A percentile compares a stretch with the other conserved stretches of the same genome.
Conservation (phyloP, 2,113 vertebrate genomes). For the Alces alces region DNA sequence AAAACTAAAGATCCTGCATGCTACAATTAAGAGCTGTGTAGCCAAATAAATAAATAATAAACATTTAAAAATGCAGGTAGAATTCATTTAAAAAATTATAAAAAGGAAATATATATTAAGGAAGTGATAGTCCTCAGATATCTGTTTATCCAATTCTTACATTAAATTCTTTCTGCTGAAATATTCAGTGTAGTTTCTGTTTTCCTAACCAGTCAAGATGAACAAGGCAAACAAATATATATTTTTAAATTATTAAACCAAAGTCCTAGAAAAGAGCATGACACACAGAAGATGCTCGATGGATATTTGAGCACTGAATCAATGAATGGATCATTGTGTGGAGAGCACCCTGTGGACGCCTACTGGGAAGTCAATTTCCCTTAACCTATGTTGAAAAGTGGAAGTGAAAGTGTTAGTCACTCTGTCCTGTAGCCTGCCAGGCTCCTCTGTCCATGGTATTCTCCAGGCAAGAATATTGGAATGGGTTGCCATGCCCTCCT, state of each 20-base stretch:
- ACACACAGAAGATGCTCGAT: background rate
- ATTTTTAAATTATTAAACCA: background rate
- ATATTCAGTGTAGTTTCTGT: background rate
- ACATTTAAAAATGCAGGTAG: background rate
- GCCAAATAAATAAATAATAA: background rate
- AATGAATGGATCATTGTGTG: background rate
- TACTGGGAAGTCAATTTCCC: background rate
- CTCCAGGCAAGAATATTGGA: background rate
- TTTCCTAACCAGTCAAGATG: constrained; percentile 19
- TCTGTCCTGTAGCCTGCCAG: background rate
- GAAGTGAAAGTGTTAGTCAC: background rate
- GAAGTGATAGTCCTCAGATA: background rate
- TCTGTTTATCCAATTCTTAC: background rate
- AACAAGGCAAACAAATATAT: background rate
- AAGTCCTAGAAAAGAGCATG: background rate
- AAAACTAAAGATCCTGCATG: background rate
- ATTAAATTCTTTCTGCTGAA: constrained; percentile 18
- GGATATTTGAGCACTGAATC: background rate
- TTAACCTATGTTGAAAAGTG: background rate
- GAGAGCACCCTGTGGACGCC: background rate
- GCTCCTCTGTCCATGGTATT: background rate
- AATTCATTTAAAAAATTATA: background rate
- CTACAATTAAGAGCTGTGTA: background rate
- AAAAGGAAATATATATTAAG: background rate
- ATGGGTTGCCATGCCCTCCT: background rate